Conservation (phyloP, 2,888 invertebrate species). For the Drosophila parthenogenetica region DNA sequence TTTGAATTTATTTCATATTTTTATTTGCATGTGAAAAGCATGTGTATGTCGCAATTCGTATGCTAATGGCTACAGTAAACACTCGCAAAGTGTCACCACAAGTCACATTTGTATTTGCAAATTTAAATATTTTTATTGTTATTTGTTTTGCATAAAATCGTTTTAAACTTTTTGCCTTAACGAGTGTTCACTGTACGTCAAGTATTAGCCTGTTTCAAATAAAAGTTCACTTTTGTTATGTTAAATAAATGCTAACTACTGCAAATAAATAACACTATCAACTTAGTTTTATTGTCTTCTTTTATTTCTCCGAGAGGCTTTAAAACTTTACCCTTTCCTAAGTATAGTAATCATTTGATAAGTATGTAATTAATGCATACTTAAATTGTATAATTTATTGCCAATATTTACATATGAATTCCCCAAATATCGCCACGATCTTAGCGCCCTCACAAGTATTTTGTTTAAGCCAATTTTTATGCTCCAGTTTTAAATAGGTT, state of each 20-base stretch:
- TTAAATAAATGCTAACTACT: constrained; percentile 8
- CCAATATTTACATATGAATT: constrained; percentile 6
- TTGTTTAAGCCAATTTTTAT: too few species aligned
- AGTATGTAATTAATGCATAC: constrained; percentile 13
- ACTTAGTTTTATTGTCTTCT: constrained; percentile 28
- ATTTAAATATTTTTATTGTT: background rate
- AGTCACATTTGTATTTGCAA: background rate
- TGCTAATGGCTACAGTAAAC: constrained; percentile 13
- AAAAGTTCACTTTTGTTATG: constrained; percentile 33
- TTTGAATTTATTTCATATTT: constrained; percentile 32
- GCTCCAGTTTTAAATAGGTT: background rate
- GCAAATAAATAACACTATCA: constrained; percentile 21
- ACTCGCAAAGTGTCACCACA: background rate
- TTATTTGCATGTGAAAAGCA: constrained; percentile 37
- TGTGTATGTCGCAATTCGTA: constrained; percentile 8
- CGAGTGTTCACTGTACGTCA: constrained; percentile 9
- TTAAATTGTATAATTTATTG: constrained; percentile 16
- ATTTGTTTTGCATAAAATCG: background rate
- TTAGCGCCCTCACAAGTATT: too few species aligned
- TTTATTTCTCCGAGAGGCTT: background rate
- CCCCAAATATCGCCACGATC: background rate
- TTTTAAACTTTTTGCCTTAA: background rate
- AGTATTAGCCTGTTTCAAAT: background rate
- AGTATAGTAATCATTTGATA: constrained; percentile 7
- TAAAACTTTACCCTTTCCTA: constrained; percentile 8